A percentile compares a stretch with the other conserved stretches of the same genome.
These are phyloP conservation scores for Amyelois transitella DNA, from an alignment of 1,140 invertebrate species.

Conservation along the genomic window DNA sequence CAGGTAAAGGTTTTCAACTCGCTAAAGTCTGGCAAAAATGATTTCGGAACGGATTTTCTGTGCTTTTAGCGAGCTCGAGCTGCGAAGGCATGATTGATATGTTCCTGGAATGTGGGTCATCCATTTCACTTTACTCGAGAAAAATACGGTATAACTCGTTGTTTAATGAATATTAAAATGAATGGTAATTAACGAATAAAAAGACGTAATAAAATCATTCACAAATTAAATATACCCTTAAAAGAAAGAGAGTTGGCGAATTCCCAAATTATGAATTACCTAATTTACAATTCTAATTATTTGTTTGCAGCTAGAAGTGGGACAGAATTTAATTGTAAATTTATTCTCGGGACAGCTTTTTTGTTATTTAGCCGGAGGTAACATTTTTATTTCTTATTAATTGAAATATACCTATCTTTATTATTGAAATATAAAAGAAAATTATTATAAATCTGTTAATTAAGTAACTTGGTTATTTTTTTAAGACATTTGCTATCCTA, in stretches of 20 bases:
- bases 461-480: background rate
- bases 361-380: conserved; percentile 41
- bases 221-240: conserved; percentile 9
- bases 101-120: background rate
- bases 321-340: conserved; percentile 52
- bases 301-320: conserved; percentile 43
- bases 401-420: conserved; percentile 6
- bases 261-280: conserved; percentile 48
- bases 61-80: background rate
- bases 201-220: conserved; percentile 3
- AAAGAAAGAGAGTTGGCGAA: conserved; percentile 21
- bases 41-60: background rate
- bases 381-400: conserved; percentile 11
- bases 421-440: background rate
- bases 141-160: too few relatives aligned
- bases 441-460: background rate
- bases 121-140: background rate
- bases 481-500: background rate
- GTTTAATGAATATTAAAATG: background rate
- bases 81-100: background rate
- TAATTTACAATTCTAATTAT: conserved; percentile 63
- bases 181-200: background rate
- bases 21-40: too few relatives aligned
- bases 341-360: conserved; percentile 51
- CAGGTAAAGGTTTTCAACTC: conserved; percentile 52